Evolutionary conservation across 2,797 vertebrate genomes (phyloP).

Genomic region (Micromesistius poutassou): DNA sequence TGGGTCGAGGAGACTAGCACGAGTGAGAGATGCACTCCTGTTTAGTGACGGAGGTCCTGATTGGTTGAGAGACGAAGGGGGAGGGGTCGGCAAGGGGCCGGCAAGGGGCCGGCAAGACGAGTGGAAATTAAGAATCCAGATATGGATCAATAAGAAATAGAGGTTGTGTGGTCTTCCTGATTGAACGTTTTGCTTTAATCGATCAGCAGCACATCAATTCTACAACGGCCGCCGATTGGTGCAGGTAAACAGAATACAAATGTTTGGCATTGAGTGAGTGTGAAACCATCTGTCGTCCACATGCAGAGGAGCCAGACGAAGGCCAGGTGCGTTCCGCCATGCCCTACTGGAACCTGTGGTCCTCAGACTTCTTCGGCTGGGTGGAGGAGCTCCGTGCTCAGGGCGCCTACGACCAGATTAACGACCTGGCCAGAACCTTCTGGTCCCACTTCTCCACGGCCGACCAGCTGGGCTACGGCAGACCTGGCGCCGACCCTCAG

Average conservation of each 20-base stretch:
- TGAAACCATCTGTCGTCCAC: not conserved
- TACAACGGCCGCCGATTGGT: not conserved
- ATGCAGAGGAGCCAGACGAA: conserved; percentile 26
- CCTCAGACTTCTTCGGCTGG: conserved; percentile 65
- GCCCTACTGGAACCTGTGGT: conserved; percentile 63
- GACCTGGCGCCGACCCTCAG: conserved; percentile 27
- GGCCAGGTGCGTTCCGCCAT: conserved; percentile 33
- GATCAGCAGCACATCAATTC: not conserved
- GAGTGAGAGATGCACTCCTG: too few species aligned
- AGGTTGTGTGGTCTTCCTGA: too few species aligned
- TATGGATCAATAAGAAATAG: too few species aligned
- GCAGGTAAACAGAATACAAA: too few species aligned
- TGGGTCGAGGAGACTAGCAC: too few species aligned
- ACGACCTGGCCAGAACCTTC: conserved; percentile 59
- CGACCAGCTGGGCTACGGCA: conserved; percentile 53
- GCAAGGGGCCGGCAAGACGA: too few species aligned
- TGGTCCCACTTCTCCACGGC: conserved; percentile 65
- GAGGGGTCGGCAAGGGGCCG: too few species aligned
- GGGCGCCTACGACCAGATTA: conserved; percentile 41
- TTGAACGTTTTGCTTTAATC: too few species aligned
- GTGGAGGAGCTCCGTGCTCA: conserved; percentile 56
- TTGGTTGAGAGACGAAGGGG: too few species aligned
- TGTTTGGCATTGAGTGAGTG: not conserved
- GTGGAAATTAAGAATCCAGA: too few species aligned
- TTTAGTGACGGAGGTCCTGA: too few species aligned